Percentiles rank a stretch among this genome's conserved stretches.
These are phyloP conservation scores for Eilema sororculum DNA, from an alignment of 2,888 invertebrate species.

Conservation along the genomic window DNA sequence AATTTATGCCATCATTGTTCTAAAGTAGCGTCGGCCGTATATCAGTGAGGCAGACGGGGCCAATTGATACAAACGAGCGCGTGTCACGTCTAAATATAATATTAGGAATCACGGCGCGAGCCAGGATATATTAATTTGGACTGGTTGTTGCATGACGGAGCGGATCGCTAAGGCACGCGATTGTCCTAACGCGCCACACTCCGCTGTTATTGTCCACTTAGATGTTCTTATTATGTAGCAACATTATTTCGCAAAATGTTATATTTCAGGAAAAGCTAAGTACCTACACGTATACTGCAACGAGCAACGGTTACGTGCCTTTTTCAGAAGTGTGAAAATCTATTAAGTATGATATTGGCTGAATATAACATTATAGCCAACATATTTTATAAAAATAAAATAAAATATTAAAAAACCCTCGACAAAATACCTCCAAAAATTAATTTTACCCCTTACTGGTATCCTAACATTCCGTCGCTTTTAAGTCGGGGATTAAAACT, in stretches of 20 bases:
- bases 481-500: too few relatives aligned
- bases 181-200: conserved; percentile 47
- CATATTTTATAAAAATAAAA: too few relatives aligned
- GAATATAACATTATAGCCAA: too few relatives aligned
- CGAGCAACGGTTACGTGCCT: too few relatives aligned
- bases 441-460: too few relatives aligned
- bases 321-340: too few relatives aligned
- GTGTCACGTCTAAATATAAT: conserved; percentile 88
- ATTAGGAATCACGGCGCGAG: conserved; percentile 87
- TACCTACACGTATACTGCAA: background rate
- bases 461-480: too few relatives aligned
- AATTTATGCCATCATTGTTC: conserved; percentile 86
- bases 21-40: conserved; percentile 86
- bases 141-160: conserved; percentile 78
- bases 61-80: conserved; percentile 87
- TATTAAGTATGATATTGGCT: too few relatives aligned
- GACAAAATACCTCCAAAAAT: too few relatives aligned
- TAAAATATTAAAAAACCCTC: too few relatives aligned
- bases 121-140: conserved; percentile 87
- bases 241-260: conserved; percentile 45
- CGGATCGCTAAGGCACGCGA: conserved; percentile 65
- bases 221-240: conserved; percentile 48
- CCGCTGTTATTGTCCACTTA: conserved; percentile 47
- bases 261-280: conserved; percentile 34
- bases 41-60: conserved; percentile 84